These are phyloP conservation scores for Tachina lurida DNA, from an alignment of 2,888 invertebrate species.

Conservation along the genomic window DNA sequence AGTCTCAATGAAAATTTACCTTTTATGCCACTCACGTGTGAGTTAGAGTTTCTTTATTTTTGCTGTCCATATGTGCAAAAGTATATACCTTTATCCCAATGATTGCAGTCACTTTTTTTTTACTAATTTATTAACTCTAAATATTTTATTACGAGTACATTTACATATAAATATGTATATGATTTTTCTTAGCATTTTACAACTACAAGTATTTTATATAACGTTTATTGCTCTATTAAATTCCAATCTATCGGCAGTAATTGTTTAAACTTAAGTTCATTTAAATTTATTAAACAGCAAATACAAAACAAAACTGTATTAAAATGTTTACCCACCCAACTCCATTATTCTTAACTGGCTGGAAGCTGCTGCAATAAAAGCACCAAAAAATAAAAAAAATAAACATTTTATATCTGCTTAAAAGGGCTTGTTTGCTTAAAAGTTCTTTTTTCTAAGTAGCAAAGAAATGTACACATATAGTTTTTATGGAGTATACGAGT, in stretches of 20 bases:
- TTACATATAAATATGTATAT: neutral
- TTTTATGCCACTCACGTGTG: too few relatives aligned
- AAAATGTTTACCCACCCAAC: slow-evolving; percentile 52
- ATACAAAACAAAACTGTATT: slow-evolving; percentile 14
- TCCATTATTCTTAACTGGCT: slow-evolving; percentile 3
- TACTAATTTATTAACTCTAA: neutral
- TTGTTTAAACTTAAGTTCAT: slow-evolving; percentile 14
- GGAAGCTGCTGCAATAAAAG: slow-evolving; percentile 2
- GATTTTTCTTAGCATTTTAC: neutral
- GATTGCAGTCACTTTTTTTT: slow-evolving; percentile 9
- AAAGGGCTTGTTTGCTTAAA: slow-evolving; percentile 59
- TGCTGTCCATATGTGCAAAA: neutral
- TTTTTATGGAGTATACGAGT: neutral
- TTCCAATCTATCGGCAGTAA: slow-evolving; percentile 30
- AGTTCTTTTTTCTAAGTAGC: slow-evolving; percentile 27
- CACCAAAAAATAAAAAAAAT: neutral
- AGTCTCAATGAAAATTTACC: too few relatives aligned
- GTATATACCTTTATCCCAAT: neutral
- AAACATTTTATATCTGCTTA: slow-evolving; percentile 30
- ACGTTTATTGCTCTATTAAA: slow-evolving; percentile 48
- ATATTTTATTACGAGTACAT: neutral
- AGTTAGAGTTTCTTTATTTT: too few relatives aligned
- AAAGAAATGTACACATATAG: neutral
- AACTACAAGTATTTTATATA: neutral
- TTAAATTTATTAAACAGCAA: slow-evolving; percentile 43